Evolutionary conservation across 1,140 invertebrate species (phyloP).

Genomic region (Penaeus indicus): DNA sequence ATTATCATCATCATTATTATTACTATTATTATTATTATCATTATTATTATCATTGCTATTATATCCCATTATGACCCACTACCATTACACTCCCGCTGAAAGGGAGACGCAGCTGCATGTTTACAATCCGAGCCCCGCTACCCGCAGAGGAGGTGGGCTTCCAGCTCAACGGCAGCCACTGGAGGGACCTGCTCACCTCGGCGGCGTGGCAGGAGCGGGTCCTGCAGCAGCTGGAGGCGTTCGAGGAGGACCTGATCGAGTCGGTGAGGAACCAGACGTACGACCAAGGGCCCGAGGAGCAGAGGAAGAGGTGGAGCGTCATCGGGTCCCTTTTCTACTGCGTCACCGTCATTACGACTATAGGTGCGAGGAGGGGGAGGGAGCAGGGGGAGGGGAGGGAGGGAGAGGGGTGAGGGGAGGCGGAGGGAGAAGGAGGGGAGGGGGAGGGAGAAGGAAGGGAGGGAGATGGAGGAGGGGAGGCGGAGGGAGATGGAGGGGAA

Average conservation of each 20-base stretch:
- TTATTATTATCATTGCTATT: too few species aligned
- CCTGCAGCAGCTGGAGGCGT: constrained; percentile 80
- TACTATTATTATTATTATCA: too few species aligned
- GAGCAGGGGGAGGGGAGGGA: neutral
- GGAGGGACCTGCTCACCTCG: constrained; percentile 33
- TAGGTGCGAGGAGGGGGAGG: constrained; percentile 73
- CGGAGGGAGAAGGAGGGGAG: too few species aligned
- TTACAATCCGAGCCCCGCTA: too few species aligned
- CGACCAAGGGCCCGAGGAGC: constrained; percentile 71
- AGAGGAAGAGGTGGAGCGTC: constrained; percentile 79
- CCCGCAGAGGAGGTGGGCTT: constrained; percentile 13
- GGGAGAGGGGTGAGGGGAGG: neutral
- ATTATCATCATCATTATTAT: too few species aligned
- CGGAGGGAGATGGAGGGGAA: too few species aligned
- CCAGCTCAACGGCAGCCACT: neutral
- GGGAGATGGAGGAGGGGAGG: neutral
- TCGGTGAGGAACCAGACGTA: constrained; percentile 76
- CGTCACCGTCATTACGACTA: constrained; percentile 87
- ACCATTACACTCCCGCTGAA: too few species aligned
- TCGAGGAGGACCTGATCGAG: constrained; percentile 82
- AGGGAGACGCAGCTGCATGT: too few species aligned
- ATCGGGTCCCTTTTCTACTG: constrained; percentile 84
- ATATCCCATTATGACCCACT: too few species aligned
- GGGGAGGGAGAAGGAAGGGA: neutral
- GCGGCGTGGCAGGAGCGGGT: constrained; percentile 80